Base-by-base conservation (phyloP, 2,113 vertebrate genomes). In the Microcebus ravelobensis region DNA sequence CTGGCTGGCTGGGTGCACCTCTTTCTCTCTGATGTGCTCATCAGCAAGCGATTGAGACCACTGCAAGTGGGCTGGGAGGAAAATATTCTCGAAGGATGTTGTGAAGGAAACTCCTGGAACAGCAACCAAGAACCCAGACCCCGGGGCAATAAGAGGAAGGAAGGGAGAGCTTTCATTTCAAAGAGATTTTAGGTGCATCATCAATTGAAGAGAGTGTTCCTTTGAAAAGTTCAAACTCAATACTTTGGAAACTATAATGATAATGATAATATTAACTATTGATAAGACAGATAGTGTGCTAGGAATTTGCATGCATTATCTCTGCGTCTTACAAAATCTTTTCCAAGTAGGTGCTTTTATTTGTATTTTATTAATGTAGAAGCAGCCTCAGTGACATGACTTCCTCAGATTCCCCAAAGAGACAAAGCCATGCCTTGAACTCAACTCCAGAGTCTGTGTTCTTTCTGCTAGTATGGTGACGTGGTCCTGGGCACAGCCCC, bases 161-260 rank as follows among this genome's bases (percentile, higher is more conserved):
- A 7, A 21, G 23, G 13, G 45, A 1, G 25, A 65, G 17, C 21
- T 67, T 48, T 39, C 52, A 34, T 36, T 84, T 74, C 57, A 39
- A 63, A 39, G 12, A 63, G 55, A 52, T 34, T 74, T 42, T 10
- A 10, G 84, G 34, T 27, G 68, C 59, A 71, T 13, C 21, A 0
- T 68, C 90, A 36, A 87, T 42, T 36, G n/a, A 73, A 95, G 82
- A 93, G 12, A 52, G 12, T 52, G 14, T 42, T 80, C 80, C 83
- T 67, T 25, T n/a, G 5, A 73, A 77, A 91, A 55, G 17, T 36
- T 70, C 87, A 87, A 74, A 65, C 31, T 68, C 4, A n/a, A 17
- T 57, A 45, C 71, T 80, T 80, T 27, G 27, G 50, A 83, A 90
- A 65, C 17, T 17, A 3, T 57, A 45, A 67, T 15, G 42, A 45